Base-by-base conservation (phyloP, 2,888 invertebrate genomes). In the Iphiclides podalirius region DNA sequence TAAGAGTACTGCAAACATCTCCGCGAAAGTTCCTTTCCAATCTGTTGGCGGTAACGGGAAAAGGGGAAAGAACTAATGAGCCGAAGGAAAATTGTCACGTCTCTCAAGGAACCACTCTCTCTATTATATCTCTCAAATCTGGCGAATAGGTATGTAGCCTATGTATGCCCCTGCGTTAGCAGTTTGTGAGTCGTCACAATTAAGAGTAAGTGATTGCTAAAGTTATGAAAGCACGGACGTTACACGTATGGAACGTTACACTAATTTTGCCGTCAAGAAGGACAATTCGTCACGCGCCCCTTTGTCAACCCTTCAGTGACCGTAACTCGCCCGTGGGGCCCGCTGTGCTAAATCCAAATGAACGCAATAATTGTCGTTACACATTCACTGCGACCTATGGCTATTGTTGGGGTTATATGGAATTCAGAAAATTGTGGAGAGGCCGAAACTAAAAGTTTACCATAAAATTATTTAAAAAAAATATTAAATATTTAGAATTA, bases 301-400 rank as follows among this genome's bases (percentile, higher is more conserved):
- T 56, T 58, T 66, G 64, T 71, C 72, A 83, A 79, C 83, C 83
- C 80, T 80, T 53, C 62, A 55, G 51, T 51, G 66, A 59, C 63
- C 65, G 61, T 60, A 63, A 57, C 68, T 75, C 76, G 70, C 72
- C 70, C 62, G 67, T 68, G 67, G 66, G 67, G 67, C 70, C 52
- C 70, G 67, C 66, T 82, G 83, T 86, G 86, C 79, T 73, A 81
- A 83, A 84, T 84, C 75, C 74, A 87, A 88, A 88, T 84, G 88
- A 88, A 88, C 78, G 86, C 68, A 87, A 88, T 88, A 85, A 87
- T 87, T 86, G 81, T 73, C 72, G 68, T 70, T 76, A 75, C 67
- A 76, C 72, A 66, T 61, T 62, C 60, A 46, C 40, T 56, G 57
- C 52, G 61, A 67, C 70, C 67, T 66, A 57, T 61, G 61, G 68